Base-by-base conservation (phyloP, 2,113 vertebrate species). In the Neolamprologus brichardi region DNA sequence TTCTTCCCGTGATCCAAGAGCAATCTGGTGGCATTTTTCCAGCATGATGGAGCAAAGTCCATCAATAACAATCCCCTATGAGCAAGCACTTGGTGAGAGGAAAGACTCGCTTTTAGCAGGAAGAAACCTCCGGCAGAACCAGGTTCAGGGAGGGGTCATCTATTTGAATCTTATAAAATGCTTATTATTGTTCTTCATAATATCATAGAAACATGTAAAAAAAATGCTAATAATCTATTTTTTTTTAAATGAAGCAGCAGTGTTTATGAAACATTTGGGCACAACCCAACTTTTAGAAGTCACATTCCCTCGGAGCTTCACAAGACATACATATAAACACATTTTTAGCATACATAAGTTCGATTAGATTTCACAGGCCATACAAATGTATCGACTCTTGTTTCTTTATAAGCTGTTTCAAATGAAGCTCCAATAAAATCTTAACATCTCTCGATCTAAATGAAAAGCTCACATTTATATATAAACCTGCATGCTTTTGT, bases 61-160 rank as follows among this genome's bases (percentile, higher is more conserved):
- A 60, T 60, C 58, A n/a, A 62, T 34, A 62, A 62, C 30, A 62
- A 62, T 62, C 58, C 58, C 9, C 30, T 62, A n/a, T 62, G 60
- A 37, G 10, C 32, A 64, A 64, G 10, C 30, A 64, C 60, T 64
- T 20, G 60, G 18, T 37, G 60, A 37, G 10, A 64, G 32, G 10
- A 64, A 64, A 37, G 32, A 20, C 60, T 37, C 3, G 1, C 60
- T 64, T 64, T 64, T 64, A 64, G 18, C 60, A 37, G 18, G 32
- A 64, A 64, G 32, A 13, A 64, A 37, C 10, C 18, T 1, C 60
- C 1, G 2, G 32, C 32, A 64, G 32, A 64, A 37, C 18, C 32
- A 64, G 18, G 32, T 20, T 64, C 18, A 37, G 10, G 10, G 60
- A 64, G 18, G 60, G 60, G 60, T 37, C 60, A 64, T 20, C 60